Base-by-base conservation (phyloP, 2,888 invertebrate species). In the Eubasilissa splendida region DNA sequence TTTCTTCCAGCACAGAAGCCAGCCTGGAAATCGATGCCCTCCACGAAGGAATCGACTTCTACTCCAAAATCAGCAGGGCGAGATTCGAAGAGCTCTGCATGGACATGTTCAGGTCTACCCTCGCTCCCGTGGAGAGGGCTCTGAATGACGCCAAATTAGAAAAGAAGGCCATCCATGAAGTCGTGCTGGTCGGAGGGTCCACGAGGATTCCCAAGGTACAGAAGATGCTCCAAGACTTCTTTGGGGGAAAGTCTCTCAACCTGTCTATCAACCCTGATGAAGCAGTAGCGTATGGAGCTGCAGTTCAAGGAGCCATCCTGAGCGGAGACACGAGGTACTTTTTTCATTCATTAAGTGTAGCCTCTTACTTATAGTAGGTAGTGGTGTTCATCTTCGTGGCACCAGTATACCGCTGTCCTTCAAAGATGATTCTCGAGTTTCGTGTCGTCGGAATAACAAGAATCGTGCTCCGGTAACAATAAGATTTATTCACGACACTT, bases 151-250 rank as follows among this genome's bases (percentile, higher is more conserved):
- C 97, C 65, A 95, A 96, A 87, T 89, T 98, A 88, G 96, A 97
- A 87, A 98, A 96, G 85, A 91, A 92, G 71, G 90, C 91, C 84
- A 94, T 98, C 83, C 91, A 96, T 85, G 95, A 96, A 85, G 96
- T 97, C 14, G 96, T 97, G 0, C 88, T 96, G 88, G 94, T 97
- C 42, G 98, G 97, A 60, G 98, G 97, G 12, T 97, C 97, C 4
- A 98, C 94, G 8, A 93, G 97, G 85, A 97, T 98, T 85, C 97
- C 97, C 0, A 97, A 96, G 89, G 94, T 97, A 84, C 97, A 97
- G 88, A 95, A 95, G 86, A 91, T 98, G 85, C 90, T 97, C 60
- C 96, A 94, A 90, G 95, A 95, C 84, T 95, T 93, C 88, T 96
- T 96, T 87, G 91, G 92, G 80, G 96, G 96, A 1, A 96, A 97